Evolutionary conservation across 2,797 vertebrate species (phyloP).

Genomic region (Huso huso): DNA sequence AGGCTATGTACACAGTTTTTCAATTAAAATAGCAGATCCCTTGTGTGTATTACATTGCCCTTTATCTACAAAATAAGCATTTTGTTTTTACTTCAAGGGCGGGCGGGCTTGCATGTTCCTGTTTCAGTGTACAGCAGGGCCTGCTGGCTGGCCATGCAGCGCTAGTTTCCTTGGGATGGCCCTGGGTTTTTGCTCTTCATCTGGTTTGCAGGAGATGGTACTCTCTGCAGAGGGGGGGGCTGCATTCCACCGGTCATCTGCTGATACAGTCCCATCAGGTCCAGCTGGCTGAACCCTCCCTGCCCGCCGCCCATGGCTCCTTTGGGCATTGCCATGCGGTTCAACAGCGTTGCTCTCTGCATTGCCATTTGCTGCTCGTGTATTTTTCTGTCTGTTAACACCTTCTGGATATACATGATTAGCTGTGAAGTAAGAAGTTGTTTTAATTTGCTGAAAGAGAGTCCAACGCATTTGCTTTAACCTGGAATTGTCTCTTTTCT

Average conservation of each 20-base stretch:
- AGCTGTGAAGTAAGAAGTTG: slow-evolving; percentile 58
- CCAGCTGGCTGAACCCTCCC: slow-evolving; percentile 67
- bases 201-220: slow-evolving; percentile 51
- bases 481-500: too few relatives aligned
- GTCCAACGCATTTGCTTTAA: background rate
- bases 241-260: slow-evolving; percentile 64
- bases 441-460: slow-evolving; percentile 11
- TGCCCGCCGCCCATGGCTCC: slow-evolving; percentile 45
- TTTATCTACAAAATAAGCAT: background rate
- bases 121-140: slow-evolving; percentile 23
- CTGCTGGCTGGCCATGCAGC: slow-evolving; percentile 30
- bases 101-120: background rate
- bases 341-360: slow-evolving; percentile 79
- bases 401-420: slow-evolving; percentile 92
- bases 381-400: slow-evolving; percentile 87
- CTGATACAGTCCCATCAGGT: slow-evolving; percentile 91
- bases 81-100: background rate
- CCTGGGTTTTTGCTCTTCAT: slow-evolving; percentile 86
- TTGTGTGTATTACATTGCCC: slow-evolving; percentile 6
- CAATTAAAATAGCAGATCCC: slow-evolving; percentile 46
- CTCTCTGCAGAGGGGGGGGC: slow-evolving; percentile 68
- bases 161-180: slow-evolving; percentile 85
- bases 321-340: slow-evolving; percentile 81
- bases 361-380: slow-evolving; percentile 90
- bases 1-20: slow-evolving; percentile 76